Percentiles rank a stretch among this genome's conserved stretches.
Evolutionary conservation across 2,888 invertebrate species (phyloP).

Genomic region (Nomada hirtipes): DNA sequence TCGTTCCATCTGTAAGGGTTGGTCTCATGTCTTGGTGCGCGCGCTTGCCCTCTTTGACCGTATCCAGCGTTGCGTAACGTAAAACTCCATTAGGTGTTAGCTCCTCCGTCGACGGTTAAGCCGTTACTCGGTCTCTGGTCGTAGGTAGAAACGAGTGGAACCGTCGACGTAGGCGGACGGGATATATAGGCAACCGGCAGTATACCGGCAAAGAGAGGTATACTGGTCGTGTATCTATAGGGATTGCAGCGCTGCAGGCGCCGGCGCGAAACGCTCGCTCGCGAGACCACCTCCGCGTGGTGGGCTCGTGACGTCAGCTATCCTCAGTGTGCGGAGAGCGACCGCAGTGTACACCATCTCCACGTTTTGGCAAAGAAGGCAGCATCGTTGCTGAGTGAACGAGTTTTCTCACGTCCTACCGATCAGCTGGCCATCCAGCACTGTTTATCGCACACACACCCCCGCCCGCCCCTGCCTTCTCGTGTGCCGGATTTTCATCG

Average conservation of each 20-base stretch:
- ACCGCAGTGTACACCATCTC: constrained; percentile 82
- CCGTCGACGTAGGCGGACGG: constrained; percentile 53
- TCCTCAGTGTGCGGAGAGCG: constrained; percentile 84
- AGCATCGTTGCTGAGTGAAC: constrained; percentile 65
- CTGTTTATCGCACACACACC: constrained; percentile 19
- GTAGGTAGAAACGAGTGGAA: constrained; percentile 63
- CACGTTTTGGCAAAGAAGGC: constrained; percentile 75
- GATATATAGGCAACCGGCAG: constrained; percentile 56
- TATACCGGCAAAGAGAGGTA: constrained; percentile 63
- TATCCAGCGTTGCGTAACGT: constrained; percentile 71
- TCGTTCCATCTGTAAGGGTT: constrained; percentile 22
- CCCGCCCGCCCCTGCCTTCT: background rate
- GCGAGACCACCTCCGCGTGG: constrained; percentile 83
- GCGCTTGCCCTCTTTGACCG: constrained; percentile 62
- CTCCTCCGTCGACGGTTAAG: constrained; percentile 70
- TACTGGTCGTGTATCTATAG: constrained; percentile 69
- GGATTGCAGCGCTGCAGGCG: constrained; percentile 77
- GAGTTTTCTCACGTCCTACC: constrained; percentile 55
- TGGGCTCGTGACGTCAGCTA: constrained; percentile 83
- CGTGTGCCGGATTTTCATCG: constrained; percentile 6
- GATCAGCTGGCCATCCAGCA: constrained; percentile 53
- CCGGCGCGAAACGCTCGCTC: constrained; percentile 79
- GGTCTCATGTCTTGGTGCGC: constrained; percentile 49
- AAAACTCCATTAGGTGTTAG: constrained; percentile 73
- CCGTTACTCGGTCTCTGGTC: constrained; percentile 66